Base-by-base conservation (phyloP, 2,113 vertebrate species). In the Amphiprion ocellaris region DNA sequence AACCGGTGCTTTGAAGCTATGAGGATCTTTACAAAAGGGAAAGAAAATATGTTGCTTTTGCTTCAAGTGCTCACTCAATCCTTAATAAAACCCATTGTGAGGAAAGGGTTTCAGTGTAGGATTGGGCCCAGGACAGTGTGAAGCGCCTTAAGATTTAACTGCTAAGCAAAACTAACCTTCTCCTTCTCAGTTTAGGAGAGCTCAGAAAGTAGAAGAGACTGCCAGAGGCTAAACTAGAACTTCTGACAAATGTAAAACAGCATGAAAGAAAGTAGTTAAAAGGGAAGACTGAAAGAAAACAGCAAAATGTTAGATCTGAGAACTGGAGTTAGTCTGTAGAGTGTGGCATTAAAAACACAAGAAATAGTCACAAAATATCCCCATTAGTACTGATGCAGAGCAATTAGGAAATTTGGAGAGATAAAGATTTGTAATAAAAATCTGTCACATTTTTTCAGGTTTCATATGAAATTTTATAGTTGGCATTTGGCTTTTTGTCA, bases 171-270 rank as follows among this genome's bases (percentile, higher is more conserved):
- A 95, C 94, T 93, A 87, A 95, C 94, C 94, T 94, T 91, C 92
- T 92, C 77, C 85, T 90, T 91, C 92, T 92, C 85, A 81, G 82
- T 89, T 92, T 94, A 90, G 94, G 91, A 93, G 94, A 93, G 85
- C 81, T 92, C 90, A 94, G 83, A 93, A 93, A 94, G 91, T 84
- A 91, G 91, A 93, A 85, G 77, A 95, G 92, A 79, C 87, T 90
- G 61, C 93, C 93, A 80, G 94, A 95, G 69, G 92, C 92, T 94
- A 95, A 94, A 79, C 93, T 94, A 93, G 86, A 81, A 82, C 93
- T 95, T 93, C 93, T 95, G 92, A 90, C n/a, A 85, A 17, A 39
- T 77, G 58, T 79, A 46, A 84, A 84, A 86, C 58, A 75, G 73
- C 54, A 88, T 65, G 44, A 90, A 24, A 78, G 61, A 86, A 62